Base-by-base conservation (phyloP, 2,113 vertebrate genomes). In the Pterocles burchelli region DNA sequence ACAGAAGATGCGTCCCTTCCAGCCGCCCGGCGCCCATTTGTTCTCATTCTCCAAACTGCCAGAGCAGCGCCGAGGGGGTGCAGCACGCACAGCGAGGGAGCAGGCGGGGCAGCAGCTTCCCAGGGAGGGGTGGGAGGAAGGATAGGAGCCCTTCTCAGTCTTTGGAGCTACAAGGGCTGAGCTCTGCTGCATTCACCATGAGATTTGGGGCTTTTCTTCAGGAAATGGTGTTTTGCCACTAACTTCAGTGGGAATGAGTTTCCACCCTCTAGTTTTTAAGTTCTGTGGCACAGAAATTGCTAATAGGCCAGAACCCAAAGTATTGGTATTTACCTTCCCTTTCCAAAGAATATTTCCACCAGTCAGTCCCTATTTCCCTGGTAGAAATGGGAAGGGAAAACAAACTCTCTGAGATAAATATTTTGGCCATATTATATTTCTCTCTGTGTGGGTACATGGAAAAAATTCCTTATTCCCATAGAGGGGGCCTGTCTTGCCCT, bases 41-140 rank as follows among this genome's bases (percentile, higher is more conserved):
- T 97, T 66, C 45, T 89, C 94, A 49, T 89, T 89, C 65, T 48
- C 21, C 17, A 1, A 7, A 8, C 93, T 87, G 95, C 94, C 91
- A 34, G 76, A 25, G 75, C 78, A 0, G 63, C 1, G 28, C 20
- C 1, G 58, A 72, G 78, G 2, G 88, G 68, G 24, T 13, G 25
- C 59, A 21, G 78, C 26, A 0, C 4, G 45, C 54, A 5, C 62
- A 2, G 78, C 17, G 74, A 6, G 13, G 34, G 63, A 75, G 68
- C 58, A 26, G 81, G 5, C 5, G 3, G 21, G 3, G 79, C 31
- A 0, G 25, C 2, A 0, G 26, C 78, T 24, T 66, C n/a, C 55
- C 2, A 0, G 7, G 82, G 57, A 66, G 82, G 54, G 25, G 0
- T 2, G 1, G 76, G 62, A 65, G 48, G 46, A 38, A 25, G 58